Conservation (phyloP, 2,888 invertebrate species). For the Perithous albicinctus region DNA sequence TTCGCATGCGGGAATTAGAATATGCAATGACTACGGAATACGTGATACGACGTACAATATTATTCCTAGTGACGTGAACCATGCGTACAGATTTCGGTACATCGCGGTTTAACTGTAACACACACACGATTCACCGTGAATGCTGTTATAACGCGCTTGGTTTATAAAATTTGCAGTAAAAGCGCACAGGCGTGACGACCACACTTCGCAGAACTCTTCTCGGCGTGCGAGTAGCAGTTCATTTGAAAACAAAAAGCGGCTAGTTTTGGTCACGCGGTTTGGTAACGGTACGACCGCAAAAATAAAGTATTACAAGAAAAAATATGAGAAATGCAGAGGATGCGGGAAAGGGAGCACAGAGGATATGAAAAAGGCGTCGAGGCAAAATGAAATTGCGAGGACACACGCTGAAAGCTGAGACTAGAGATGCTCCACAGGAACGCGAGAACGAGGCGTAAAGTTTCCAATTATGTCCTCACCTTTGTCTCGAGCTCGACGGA, state of each 20-base stretch:
- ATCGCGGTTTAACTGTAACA: constrained; percentile 26
- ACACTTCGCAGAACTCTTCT: constrained; percentile 29
- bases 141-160: constrained; percentile 15
- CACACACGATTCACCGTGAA: neutral
- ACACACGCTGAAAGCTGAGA: constrained; percentile 41
- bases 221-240: constrained; percentile 19
- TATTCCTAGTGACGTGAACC: constrained; percentile 31
- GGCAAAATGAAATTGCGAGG: constrained; percentile 64
- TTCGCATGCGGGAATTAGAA: constrained; percentile 51
- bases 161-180: constrained; percentile 9
- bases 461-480: constrained; percentile 66
- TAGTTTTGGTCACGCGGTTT: constrained; percentile 55
- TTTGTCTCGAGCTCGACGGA: constrained; percentile 54
- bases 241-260: constrained; percentile 42
- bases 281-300: constrained; percentile 41
- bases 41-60: constrained; percentile 40
- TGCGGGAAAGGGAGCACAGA: neutral
- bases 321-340: neutral
- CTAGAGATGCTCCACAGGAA: constrained; percentile 52
- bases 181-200: constrained; percentile 19
- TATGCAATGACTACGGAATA: constrained; percentile 28
- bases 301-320: neutral
- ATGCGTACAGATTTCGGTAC: constrained; percentile 42
- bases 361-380: constrained; percentile 46
- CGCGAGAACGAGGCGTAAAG: constrained; percentile 65